Evolutionary conservation across 1,140 invertebrate species (phyloP).

Genomic region (Calliopsis andreniformis): DNA sequence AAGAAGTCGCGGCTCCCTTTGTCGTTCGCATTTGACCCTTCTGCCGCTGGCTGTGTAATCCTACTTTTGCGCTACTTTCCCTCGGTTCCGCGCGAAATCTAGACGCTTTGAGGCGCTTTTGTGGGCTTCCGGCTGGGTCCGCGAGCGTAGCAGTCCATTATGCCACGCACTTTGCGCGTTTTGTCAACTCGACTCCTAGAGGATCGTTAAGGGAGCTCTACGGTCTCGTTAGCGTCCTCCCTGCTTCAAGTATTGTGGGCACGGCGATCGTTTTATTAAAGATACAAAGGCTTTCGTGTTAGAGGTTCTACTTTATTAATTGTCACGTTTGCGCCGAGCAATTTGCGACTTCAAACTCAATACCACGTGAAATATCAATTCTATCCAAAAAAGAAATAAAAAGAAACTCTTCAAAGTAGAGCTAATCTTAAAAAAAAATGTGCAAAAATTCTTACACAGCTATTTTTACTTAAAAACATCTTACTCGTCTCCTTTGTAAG

Average conservation of each 20-base stretch:
- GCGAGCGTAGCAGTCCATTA: conserved; percentile 44
- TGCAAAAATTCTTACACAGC: no score
- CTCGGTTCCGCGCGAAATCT: conserved; percentile 18
- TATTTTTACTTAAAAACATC: no score
- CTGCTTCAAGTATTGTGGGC: conserved; percentile 18
- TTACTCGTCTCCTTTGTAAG: no score
- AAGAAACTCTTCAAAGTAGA: no score
- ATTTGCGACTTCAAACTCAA: no score
- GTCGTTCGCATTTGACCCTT: conserved; percentile 48
- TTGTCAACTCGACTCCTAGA: conserved; percentile 44
- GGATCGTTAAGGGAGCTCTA: conserved; percentile 26
- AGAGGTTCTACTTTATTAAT: no score
- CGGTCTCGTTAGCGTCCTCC: conserved; percentile 34
- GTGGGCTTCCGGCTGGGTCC: conserved; percentile 44
- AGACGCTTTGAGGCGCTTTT: conserved; percentile 36
- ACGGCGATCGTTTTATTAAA: neutral
- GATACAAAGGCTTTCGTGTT: no score
- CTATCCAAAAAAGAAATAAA: no score
- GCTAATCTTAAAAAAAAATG: no score
- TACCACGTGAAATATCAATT: no score
- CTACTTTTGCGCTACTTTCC: conserved; percentile 28
- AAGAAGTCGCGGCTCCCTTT: conserved; percentile 31
- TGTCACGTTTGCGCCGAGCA: no score
- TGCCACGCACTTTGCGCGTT: conserved; percentile 57
- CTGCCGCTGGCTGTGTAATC: conserved; percentile 37